Base-by-base conservation (phyloP, 2,888 invertebrate species). In the Parapristionchus giblindavisi region DNA sequence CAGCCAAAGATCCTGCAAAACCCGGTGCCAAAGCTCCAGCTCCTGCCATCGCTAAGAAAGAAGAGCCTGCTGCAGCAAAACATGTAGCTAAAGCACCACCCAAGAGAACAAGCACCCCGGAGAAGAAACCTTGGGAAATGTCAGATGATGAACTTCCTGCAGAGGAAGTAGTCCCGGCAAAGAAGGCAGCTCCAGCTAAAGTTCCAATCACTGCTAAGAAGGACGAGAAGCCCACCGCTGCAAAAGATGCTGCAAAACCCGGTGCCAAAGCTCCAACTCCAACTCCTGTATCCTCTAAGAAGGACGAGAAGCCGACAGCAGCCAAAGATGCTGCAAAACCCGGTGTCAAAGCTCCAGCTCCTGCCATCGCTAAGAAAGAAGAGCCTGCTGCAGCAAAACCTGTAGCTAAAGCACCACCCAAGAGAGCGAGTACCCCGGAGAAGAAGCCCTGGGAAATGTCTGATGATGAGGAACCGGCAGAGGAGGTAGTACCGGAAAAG, bases 341-440 rank as follows among this genome's bases (percentile, higher is more conserved):
- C 11, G 65, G 43, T 4, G 65, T 29, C 29, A 60, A 60, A 38
- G 29, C 11, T 11, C 65, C 65, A 3, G 65, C 65, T 3, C 34
- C 60, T 1, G 48, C 40, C 21, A n/a, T n/a, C n/a, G n/a, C n/a
- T n/a, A n/a, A n/a, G n/a, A n/a, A n/a, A n/a, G n/a, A n/a, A n/a
- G n/a, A n/a, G n/a, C n/a, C n/a, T n/a, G 48, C 27, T 29, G 43
- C 65, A 21, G 65, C 48, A 11, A 65, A 65, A 43, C 65, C 65
- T 17, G 43, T 48, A 14, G 24, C 63, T 40, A 65, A 65, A 29
- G 32, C 21, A 21, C 65, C 65, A 32, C 43, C 65, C 21, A 29
- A 40, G 3, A 65, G 32, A 65, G 65, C 8, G 34, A 48, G 27
- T 8, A 5, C 60, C 8, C 60, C 60, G 1, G 36, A 60, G 36